Conservation (phyloP, 2,113 vertebrate genomes). For the Sylvietta virens region DNA sequence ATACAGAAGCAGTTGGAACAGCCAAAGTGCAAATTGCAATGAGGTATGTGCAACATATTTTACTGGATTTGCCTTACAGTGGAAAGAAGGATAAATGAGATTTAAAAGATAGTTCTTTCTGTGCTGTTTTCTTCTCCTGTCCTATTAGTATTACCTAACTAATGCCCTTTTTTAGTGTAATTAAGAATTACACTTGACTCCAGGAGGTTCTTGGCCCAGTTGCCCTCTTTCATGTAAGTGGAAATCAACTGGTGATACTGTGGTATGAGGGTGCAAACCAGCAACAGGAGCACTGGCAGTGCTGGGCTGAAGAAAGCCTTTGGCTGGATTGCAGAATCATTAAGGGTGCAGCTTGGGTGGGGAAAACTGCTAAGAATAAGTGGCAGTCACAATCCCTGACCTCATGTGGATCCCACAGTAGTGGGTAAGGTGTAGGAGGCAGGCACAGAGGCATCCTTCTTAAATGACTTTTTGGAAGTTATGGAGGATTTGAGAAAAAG, state of each 20-base stretch:
- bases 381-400: background rate
- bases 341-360: background rate
- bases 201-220: background rate
- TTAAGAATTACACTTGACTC: background rate
- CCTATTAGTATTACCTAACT: background rate
- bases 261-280: background rate
- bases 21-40: slow-evolving; percentile 88
- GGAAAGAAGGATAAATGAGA: background rate
- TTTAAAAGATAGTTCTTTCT: background rate
- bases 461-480: background rate
- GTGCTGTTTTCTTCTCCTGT: background rate
- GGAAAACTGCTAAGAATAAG: background rate
- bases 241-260: background rate
- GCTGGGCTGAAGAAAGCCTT: background rate
- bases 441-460: background rate
- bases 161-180: background rate
- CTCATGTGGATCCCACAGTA: background rate
- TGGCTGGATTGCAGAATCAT: background rate
- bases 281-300: background rate
- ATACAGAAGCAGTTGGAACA: slow-evolving; percentile 72
- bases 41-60: slow-evolving; percentile 66
- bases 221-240: background rate
- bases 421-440: background rate
- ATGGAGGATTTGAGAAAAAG: background rate
- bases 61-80: background rate